phyloP scores from a whole-genome alignment of 2,797 vertebrate genomes.

The Spinus olivaceus region DNA sequence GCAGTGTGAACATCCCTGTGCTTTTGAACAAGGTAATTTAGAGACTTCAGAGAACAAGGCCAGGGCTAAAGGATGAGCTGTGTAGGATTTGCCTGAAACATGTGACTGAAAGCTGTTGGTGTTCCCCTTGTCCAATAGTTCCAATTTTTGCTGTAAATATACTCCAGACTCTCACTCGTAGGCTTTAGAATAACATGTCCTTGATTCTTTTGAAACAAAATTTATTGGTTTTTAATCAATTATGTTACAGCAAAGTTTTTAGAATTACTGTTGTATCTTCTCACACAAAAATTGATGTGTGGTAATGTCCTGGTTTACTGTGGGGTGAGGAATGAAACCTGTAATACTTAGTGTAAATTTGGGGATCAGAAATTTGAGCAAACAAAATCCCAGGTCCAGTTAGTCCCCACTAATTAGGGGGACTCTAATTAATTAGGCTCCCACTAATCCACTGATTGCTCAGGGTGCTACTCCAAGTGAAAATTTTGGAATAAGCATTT shows the following conservation, averaged over 20 bases:
- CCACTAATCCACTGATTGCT: background rate
- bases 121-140: background rate
- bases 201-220: background rate
- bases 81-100: background rate
- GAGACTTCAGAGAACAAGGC: background rate
- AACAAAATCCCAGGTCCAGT: background rate
- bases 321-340: background rate
- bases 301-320: background rate
- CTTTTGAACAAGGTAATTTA: background rate
- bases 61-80: background rate
- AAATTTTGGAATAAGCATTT: background rate
- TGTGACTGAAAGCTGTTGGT: background rate
- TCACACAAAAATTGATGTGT: background rate
- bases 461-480: background rate
- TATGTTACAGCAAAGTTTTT: background rate
- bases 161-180: accelerated
- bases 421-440: background rate
- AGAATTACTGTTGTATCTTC: background rate
- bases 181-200: background rate
- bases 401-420: background rate
- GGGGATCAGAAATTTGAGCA: background rate
- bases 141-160: background rate
- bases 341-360: background rate
- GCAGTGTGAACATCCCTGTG: background rate
- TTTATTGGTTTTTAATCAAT: background rate